Evolutionary conservation across 2,888 invertebrate species (phyloP).

Genomic region (Morpho helenor): DNA sequence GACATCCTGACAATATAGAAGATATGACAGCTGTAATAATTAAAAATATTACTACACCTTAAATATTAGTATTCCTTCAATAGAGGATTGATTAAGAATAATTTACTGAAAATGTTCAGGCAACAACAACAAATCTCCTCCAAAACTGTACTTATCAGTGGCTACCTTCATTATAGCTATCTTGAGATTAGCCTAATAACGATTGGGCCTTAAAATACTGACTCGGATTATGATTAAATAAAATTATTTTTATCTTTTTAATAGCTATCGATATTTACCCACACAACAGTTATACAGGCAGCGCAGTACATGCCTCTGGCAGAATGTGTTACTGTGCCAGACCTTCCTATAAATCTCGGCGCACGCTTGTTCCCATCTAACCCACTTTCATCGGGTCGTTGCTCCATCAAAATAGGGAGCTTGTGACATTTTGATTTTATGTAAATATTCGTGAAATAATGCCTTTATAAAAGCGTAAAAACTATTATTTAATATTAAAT

Average conservation of each 20-base stretch:
- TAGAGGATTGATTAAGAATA: no score
- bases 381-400: conserved; percentile 53
- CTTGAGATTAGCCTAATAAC: conserved; percentile 1
- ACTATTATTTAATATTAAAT: no score
- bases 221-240: conserved; percentile 19
- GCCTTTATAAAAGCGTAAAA: no score
- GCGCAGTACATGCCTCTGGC: conserved; percentile 38
- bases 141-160: no score
- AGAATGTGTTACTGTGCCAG: conserved; percentile 49
- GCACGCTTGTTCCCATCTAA: conserved; percentile 43
- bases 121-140: no score
- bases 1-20: not conserved
- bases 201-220: not conserved
- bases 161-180: no score
- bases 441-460: conserved; percentile 5
- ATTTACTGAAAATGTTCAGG: no score
- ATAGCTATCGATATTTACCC: conserved; percentile 28
- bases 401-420: conserved; percentile 44
- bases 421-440: conserved; percentile 37
- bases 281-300: conserved; percentile 26
- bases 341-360: conserved; percentile 47
- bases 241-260: conserved; percentile 29
- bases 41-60: not conserved
- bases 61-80: not conserved
- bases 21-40: no score